Percentiles rank a stretch among this genome's conserved stretches.
These are phyloP conservation scores for Caenorhabditis afra DNA, from an alignment of 2,888 invertebrate genomes.

Conservation along the genomic window DNA sequence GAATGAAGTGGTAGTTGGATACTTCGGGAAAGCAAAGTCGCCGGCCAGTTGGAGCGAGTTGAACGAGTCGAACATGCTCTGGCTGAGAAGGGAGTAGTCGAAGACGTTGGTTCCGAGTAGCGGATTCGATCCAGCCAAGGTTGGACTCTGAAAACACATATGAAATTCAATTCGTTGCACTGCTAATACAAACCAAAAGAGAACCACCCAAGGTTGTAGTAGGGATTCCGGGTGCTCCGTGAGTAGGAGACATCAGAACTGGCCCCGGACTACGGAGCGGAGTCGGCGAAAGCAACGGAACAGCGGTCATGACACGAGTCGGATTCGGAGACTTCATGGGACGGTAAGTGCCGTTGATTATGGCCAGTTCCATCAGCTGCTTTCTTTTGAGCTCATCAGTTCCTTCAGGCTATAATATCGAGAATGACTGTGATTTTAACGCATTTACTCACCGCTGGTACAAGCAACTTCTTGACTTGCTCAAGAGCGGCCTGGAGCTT, in stretches of 20 bases:
- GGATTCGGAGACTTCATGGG: slow-evolving; percentile 66
- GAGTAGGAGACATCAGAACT: slow-evolving; percentile 42
- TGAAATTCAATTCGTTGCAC: too few relatives aligned
- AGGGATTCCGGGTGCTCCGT: slow-evolving; percentile 21
- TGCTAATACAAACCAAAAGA: slow-evolving; percentile 24
- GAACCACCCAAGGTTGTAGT: slow-evolving; percentile 22
- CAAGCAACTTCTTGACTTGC: slow-evolving; percentile 96
- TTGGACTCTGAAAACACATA: slow-evolving; percentile 55
- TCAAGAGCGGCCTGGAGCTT: slow-evolving; percentile 96
- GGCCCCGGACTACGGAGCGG: slow-evolving; percentile 49
- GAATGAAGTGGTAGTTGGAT: slow-evolving; percentile 62
- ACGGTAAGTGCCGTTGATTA: slow-evolving; percentile 99
- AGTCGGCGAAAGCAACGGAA: slow-evolving; percentile 61
- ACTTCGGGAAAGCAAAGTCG: slow-evolving; percentile 55
- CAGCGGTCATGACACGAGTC: slow-evolving; percentile 59
- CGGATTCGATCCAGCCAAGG: slow-evolving; percentile 29
- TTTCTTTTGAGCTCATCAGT: slow-evolving; percentile 99
- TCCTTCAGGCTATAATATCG: slow-evolving; percentile 90
- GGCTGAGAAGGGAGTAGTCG: slow-evolving; percentile 50
- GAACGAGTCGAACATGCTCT: slow-evolving; percentile 59
- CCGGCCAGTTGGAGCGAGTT: slow-evolving; percentile 48
- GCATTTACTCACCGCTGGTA: slow-evolving; percentile 87
- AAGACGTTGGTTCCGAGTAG: slow-evolving; percentile 41
- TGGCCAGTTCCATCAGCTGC: slow-evolving; percentile 99
- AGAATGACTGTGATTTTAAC: background rate